Conservation (phyloP, 2,797 vertebrate genomes). For the Neosalanx taihuensis region DNA sequence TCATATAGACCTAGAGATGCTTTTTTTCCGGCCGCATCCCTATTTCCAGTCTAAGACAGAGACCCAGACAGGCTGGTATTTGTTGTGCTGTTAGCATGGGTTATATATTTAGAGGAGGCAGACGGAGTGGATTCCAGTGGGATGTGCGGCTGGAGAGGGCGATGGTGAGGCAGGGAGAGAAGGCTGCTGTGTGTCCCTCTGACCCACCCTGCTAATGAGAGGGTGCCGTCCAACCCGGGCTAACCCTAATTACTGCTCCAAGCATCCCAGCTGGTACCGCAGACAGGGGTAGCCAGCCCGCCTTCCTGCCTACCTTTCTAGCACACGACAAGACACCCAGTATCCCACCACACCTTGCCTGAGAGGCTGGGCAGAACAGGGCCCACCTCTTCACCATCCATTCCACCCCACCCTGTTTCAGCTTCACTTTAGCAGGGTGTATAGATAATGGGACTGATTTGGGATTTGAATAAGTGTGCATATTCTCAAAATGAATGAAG, state of each 20-base stretch:
- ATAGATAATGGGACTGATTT: neutral
- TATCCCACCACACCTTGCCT: conserved; percentile 2
- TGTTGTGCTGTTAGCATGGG: conserved; percentile 64
- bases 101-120: conserved; percentile 73
- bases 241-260: conserved; percentile 72
- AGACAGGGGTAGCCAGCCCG: conserved; percentile 50
- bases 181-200: conserved; percentile 65
- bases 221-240: conserved; percentile 62
- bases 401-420: conserved; percentile 8
- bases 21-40: conserved; percentile 69
- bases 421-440: neutral
- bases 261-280: conserved; percentile 57
- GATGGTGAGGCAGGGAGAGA: conserved; percentile 58
- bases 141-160: conserved; percentile 59
- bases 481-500: neutral
- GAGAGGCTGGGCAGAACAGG: neutral
- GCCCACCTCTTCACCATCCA: conserved; percentile 10
- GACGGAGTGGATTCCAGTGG: conserved; percentile 69
- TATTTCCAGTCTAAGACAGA: conserved; percentile 59
- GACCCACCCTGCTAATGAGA: conserved; percentile 75
- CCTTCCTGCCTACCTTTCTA: neutral
- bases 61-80: conserved; percentile 73
- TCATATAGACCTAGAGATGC: conserved; percentile 53
- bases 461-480: no score
- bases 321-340: neutral